Percentiles rank a stretch among this genome's conserved stretches.
phyloP scores from a whole-genome alignment of 2,113 vertebrate genomes.

The Cepphus grylle region DNA sequence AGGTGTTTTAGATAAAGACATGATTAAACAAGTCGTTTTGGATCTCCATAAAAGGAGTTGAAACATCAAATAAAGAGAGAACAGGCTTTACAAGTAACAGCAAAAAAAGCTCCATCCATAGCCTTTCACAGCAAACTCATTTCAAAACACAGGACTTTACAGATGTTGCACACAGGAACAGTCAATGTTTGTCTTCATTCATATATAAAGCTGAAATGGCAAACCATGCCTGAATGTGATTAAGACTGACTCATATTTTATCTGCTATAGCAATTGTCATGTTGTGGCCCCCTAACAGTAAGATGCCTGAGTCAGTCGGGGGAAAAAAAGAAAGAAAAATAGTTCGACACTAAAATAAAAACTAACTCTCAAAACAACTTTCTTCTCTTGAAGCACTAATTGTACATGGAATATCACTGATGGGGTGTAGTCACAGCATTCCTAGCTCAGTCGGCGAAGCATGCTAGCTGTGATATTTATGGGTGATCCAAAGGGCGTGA shows the following conservation, averaged over 20 bases:
- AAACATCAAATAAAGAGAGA: slow-evolving; percentile 22
- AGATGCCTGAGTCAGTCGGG: neutral
- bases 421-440: neutral
- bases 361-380: neutral
- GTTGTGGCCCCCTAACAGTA: neutral
- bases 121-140: neutral
- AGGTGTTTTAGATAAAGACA: neutral
- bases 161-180: neutral
- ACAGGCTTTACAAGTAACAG: neutral
- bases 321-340: neutral
- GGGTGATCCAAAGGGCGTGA: neutral
- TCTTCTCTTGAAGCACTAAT: neutral
- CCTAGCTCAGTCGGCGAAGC: neutral
- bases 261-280: neutral
- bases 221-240: neutral
- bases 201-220: neutral
- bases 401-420: neutral
- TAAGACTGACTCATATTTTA: neutral
- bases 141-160: neutral
- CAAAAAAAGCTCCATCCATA: neutral
- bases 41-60: neutral
- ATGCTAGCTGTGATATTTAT: neutral
- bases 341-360: neutral
- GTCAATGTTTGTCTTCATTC: neutral
- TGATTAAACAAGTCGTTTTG: neutral